phyloP scores from a whole-genome alignment of 1,140 invertebrate genomes.

The Argopecten irradians region DNA sequence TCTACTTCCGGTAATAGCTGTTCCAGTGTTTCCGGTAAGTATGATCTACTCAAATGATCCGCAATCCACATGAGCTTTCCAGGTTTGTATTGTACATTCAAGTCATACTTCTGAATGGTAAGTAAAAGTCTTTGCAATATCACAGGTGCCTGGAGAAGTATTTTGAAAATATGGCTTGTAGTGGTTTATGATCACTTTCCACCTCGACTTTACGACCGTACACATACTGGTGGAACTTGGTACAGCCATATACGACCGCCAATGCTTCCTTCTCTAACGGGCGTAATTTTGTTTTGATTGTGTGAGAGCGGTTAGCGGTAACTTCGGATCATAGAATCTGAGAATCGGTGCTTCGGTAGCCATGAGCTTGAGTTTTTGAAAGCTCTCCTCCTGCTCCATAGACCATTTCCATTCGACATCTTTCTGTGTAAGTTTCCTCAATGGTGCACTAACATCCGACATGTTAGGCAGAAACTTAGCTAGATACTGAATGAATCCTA shows the following conservation, averaged over 20 bases:
- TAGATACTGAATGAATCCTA: slow-evolving; percentile 54
- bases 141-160: slow-evolving; percentile 27
- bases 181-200: slow-evolving; percentile 49
- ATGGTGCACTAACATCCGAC: slow-evolving; percentile 44
- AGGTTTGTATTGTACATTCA: slow-evolving; percentile 33
- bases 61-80: slow-evolving; percentile 35
- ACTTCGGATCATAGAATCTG: slow-evolving; percentile 46
- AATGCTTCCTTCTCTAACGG: slow-evolving; percentile 43
- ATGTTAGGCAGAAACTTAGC: slow-evolving; percentile 49
- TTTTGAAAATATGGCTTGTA: slow-evolving; percentile 38
- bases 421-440: slow-evolving; percentile 46
- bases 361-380: slow-evolving; percentile 44
- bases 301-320: slow-evolving; percentile 38
- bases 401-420: slow-evolving; percentile 43
- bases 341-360: slow-evolving; percentile 40
- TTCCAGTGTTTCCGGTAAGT: not conserved
- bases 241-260: slow-evolving; percentile 49
- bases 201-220: slow-evolving; percentile 39
- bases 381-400: slow-evolving; percentile 36
- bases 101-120: slow-evolving; percentile 33
- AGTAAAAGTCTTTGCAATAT: slow-evolving; percentile 31
- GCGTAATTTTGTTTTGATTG: slow-evolving; percentile 33
- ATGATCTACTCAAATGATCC: slow-evolving; percentile 25
- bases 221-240: slow-evolving; percentile 71
- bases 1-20: slow-evolving; percentile 9